A percentile compares a stretch with the other conserved stretches of the same genome.
Evolutionary conservation across 2,113 vertebrate genomes (phyloP).

Genomic region (Dasyornis broadbenti): DNA sequence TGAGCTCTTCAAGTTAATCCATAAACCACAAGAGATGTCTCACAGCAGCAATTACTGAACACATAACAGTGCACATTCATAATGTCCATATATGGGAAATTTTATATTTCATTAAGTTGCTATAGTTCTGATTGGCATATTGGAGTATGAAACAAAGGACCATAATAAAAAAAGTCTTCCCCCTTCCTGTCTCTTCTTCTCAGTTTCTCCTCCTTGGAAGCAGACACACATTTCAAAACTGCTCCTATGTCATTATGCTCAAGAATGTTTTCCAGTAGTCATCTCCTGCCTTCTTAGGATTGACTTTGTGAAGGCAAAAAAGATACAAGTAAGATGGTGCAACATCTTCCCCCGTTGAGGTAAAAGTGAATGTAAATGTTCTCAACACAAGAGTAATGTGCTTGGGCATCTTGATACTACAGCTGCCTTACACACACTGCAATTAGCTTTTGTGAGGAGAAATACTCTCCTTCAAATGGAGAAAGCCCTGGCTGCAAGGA

Average conservation of each 20-base stretch:
- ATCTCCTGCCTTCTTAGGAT: background rate
- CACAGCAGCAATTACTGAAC: background rate
- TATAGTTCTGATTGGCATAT: background rate
- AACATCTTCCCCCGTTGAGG: background rate
- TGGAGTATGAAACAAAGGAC: background rate
- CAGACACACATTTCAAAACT: background rate
- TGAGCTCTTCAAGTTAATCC: background rate
- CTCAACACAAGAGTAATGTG: fast-evolving
- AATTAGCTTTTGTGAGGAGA: background rate
- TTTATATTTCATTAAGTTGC: background rate
- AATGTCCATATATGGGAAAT: background rate
- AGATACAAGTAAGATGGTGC: background rate
- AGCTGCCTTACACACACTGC: background rate
- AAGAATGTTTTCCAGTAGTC: background rate
- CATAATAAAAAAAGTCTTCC: background rate
- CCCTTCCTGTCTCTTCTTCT: background rate
- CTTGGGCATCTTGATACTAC: background rate
- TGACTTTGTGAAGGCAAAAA: background rate
- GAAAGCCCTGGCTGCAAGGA: background rate
- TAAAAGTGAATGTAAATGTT: background rate
- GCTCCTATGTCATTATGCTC: background rate
- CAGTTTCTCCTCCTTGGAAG: background rate
- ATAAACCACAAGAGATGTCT: background rate
- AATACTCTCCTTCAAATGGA: background rate
- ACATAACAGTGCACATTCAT: background rate